Conservation (phyloP, 2,888 invertebrate genomes). For the Baronia brevicornis region DNA sequence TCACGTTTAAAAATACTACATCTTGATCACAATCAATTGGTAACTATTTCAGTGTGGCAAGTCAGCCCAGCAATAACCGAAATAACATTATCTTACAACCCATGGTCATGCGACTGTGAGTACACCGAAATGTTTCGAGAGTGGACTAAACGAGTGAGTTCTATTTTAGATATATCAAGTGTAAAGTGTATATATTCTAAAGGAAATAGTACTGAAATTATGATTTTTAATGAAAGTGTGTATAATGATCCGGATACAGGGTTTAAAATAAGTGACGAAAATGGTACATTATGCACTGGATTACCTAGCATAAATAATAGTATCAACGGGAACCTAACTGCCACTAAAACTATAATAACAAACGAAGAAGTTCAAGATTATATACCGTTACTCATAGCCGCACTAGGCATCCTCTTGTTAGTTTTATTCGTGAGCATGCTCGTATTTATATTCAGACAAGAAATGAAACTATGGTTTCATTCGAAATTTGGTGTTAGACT, state of each 20-base stretch:
- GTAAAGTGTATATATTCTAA: constrained; percentile 80
- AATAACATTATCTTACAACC: constrained; percentile 81
- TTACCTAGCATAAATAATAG: constrained; percentile 80
- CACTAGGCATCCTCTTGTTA: constrained; percentile 80
- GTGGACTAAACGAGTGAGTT: constrained; percentile 81
- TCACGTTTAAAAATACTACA: constrained; percentile 79
- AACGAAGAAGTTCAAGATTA: constrained; percentile 84
- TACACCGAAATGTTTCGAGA: constrained; percentile 84
- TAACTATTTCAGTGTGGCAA: constrained; percentile 82
- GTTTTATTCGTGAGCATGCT: constrained; percentile 80
- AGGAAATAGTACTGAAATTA: constrained; percentile 74
- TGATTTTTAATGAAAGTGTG: constrained; percentile 74
- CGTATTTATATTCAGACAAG: constrained; percentile 85
- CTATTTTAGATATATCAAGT: constrained; percentile 78
- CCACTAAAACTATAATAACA: constrained; percentile 83
- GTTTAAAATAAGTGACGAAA: constrained; percentile 76
- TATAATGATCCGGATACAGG: constrained; percentile 76
- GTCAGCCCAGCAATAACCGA: constrained; percentile 78
- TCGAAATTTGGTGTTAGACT: constrained; percentile 87
- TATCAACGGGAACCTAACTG: constrained; percentile 80
- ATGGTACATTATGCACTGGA: constrained; percentile 79
- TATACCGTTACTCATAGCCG: constrained; percentile 82
- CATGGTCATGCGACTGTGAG: constrained; percentile 90
- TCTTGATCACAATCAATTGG: constrained; percentile 83
- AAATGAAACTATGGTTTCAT: constrained; percentile 88